Conservation (phyloP, 1,140 invertebrate species). For the Acromyrmex heyeri region DNA sequence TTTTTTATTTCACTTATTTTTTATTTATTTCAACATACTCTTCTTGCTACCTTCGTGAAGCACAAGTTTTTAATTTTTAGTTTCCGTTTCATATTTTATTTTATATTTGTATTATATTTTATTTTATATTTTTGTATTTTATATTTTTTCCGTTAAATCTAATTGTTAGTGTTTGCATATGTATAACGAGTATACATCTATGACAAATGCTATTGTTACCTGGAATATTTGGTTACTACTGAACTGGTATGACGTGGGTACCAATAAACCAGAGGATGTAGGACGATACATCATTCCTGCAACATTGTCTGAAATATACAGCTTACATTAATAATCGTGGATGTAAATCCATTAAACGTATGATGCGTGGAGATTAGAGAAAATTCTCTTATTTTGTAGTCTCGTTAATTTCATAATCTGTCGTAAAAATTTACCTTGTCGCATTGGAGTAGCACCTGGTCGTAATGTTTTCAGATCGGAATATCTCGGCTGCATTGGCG, state of each 20-base stretch:
- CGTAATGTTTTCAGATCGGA: slow-evolving; percentile 83
- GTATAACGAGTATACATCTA: neutral
- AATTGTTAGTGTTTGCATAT: slow-evolving; percentile 36
- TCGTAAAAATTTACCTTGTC: slow-evolving; percentile 78
- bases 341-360: neutral
- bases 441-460: slow-evolving; percentile 79
- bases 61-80: slow-evolving; percentile 17
- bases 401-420: neutral
- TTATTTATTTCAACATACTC: neutral
- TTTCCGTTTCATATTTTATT: slow-evolving; percentile 2
- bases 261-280: slow-evolving; percentile 86
- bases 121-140: neutral
- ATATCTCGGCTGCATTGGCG: slow-evolving; percentile 85
- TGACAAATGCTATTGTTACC: slow-evolving; percentile 82
- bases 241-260: slow-evolving; percentile 88
- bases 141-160: neutral
- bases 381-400: neutral
- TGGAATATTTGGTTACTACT: slow-evolving; percentile 89
- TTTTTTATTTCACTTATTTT: neutral
- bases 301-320: slow-evolving; percentile 81
- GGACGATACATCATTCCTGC: slow-evolving; percentile 88
- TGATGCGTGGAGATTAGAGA: slow-evolving; percentile 1
- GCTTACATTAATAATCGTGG: slow-evolving; percentile 32
- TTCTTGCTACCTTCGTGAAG: neutral
- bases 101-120: neutral